Evolutionary conservation across 2,888 invertebrate genomes (phyloP).

Genomic region (Hybos culiciformis): DNA sequence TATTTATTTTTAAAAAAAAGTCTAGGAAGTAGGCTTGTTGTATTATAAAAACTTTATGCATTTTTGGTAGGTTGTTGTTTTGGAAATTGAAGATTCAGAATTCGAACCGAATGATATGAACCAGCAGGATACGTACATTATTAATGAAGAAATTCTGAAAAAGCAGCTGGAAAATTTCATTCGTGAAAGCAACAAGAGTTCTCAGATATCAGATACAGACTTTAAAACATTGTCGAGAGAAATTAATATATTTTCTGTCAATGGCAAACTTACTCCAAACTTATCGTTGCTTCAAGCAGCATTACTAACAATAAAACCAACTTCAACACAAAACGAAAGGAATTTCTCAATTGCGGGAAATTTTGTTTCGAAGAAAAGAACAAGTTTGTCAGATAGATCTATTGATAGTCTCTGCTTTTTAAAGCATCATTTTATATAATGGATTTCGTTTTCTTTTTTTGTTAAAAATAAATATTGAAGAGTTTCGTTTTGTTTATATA

Average conservation of each 20-base stretch:
- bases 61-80: neutral
- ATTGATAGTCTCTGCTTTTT: neutral
- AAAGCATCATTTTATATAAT: neutral
- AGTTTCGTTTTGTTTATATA: neutral
- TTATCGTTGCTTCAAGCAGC: neutral
- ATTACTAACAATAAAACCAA: neutral
- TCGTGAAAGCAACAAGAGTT: neutral
- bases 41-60: neutral
- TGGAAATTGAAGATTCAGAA: neutral
- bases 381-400: neutral
- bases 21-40: neutral
- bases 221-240: neutral
- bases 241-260: neutral
- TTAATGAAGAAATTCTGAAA: neutral
- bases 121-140: neutral
- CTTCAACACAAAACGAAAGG: conserved; percentile 1
- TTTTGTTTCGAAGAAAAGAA: neutral
- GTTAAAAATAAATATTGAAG: neutral
- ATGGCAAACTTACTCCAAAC: neutral
- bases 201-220: neutral
- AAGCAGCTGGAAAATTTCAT: neutral
- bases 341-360: neutral
- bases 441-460: neutral
- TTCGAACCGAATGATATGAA: neutral
- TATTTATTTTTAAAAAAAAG: neutral